Conservation (phyloP, 2,113 vertebrate species). For the Tor tambroides region DNA sequence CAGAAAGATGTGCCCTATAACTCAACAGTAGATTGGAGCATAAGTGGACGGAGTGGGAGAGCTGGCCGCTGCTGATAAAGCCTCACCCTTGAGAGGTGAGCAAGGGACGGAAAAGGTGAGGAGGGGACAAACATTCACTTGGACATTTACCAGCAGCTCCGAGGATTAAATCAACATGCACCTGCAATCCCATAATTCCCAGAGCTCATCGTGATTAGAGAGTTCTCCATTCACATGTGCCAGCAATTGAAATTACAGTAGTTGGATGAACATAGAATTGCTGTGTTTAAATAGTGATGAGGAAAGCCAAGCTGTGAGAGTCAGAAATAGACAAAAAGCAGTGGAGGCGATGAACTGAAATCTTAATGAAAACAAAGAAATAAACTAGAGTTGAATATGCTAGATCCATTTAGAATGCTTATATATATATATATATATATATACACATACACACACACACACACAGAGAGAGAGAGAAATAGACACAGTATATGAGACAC, state of each 20-base stretch:
- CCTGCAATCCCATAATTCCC: constrained; percentile 18
- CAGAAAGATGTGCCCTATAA: constrained; percentile 68
- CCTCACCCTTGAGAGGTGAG: constrained; percentile 72
- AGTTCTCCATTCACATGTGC: not conserved
- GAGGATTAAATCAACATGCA: constrained; percentile 25
- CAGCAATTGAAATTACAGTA: not conserved
- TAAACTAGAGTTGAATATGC: not conserved
- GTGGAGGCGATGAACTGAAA: not conserved
- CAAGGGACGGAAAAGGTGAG: constrained; percentile 40
- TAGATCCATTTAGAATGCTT: too few species aligned
- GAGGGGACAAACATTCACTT: constrained; percentile 4
- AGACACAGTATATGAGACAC: too few species aligned
- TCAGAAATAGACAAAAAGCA: not conserved
- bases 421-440: too few species aligned
- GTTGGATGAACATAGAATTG: not conserved
- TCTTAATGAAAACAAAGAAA: not conserved
- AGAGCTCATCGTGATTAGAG: not conserved
- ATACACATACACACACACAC: too few species aligned
- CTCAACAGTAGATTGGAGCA: constrained; percentile 62
- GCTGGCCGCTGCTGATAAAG: constrained; percentile 71
- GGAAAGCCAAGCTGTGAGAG: not conserved
- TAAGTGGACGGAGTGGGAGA: constrained; percentile 49
- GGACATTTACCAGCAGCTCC: constrained; percentile 24
- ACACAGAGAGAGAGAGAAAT: too few species aligned
- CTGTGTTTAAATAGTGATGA: not conserved